These are phyloP conservation scores for Apostichopus californicus DNA, from an alignment of 35 echinoderm and acorn worm species.

Conservation along the genomic window DNA sequence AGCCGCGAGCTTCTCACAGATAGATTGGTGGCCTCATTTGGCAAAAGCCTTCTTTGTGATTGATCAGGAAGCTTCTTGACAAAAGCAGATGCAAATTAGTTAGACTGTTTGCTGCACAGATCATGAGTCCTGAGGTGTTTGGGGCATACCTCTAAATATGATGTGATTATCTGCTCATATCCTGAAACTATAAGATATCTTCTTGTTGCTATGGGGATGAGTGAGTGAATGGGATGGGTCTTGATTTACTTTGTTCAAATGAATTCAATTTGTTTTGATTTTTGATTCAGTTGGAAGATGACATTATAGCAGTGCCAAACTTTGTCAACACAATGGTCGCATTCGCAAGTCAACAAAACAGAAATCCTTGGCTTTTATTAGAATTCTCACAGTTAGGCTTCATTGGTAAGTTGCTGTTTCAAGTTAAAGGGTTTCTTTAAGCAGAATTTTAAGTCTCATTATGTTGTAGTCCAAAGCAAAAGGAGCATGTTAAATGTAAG, in stretches of 20 bases:
- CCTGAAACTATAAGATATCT: too few species aligned
- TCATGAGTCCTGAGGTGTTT: too few species aligned
- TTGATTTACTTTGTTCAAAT: neutral
- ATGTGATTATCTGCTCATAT: too few species aligned
- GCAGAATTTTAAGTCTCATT: too few species aligned
- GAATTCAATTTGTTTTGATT: neutral
- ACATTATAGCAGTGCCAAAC: slow-evolving; percentile 86
- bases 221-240: too few species aligned
- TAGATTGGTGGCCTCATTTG: neutral
- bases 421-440: too few species aligned
- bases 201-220: too few species aligned
- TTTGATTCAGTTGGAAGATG: slow-evolving; percentile 89
- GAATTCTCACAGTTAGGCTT: slow-evolving; percentile 95
- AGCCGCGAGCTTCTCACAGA: neutral
- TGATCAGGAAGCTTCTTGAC: neutral
- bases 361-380: slow-evolving; percentile 89
- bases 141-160: too few species aligned
- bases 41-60: neutral
- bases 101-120: too few species aligned
- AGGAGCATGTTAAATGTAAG: too few species aligned
- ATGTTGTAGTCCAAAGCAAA: too few species aligned
- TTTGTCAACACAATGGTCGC: slow-evolving; percentile 93
- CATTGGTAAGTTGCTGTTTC: slow-evolving; percentile 71
- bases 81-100: too few species aligned
- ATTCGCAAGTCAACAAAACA: slow-evolving; percentile 92